Evolutionary conservation across 2,797 vertebrate genomes (phyloP), one percentile per base, ranked within the genome.

Genomic region (Zalophus californianus): DNA sequence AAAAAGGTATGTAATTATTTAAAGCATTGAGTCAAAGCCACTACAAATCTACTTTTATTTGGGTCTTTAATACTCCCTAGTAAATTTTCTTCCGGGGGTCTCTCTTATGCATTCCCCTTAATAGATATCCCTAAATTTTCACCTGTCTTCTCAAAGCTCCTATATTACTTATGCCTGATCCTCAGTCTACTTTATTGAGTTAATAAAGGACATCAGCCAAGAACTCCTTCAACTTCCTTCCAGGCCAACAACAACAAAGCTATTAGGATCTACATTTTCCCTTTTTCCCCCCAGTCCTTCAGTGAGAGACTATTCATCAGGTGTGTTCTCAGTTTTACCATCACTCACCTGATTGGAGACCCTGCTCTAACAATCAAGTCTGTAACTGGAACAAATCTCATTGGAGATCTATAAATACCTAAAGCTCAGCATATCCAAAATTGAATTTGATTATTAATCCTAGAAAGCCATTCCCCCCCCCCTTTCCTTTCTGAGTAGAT

Each of bases 1-100:
- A 72, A 85, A 91, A 95, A 60, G 7, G 21, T 5, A 78, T 18
- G 6, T 25, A 83, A 7, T 35, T 96, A 79, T 75, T 92, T 86
- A 97, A 97, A 97, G 52, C 23, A 83, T 13, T 86, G 64, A 85
- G 86, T 93, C 92, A 93, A 94, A 96, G 77, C 2, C 18, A 94
- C 6, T 44, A 85, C 44, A 95, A 84, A 92, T 87, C 38, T 87
- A 64, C 93, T 94, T 96, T 94, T 27, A 95, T 70, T 82, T 95
- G 32, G 2, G 2, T 77, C 35, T 90, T 95, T 88, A 88, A 79
- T 44, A 87, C n/a, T 50, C 29, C 20, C n/a, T 58, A 86, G 87
- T 41, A 90, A 75, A 48, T 72, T 92, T 85, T 64, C 48, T 66
- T 72, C 90, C 62, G 64, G 66, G 9, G 54, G 7, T 68, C 58